Evolutionary conservation across 2,797 vertebrate genomes (phyloP).

Genomic region (Anomalospiza imberbis): DNA sequence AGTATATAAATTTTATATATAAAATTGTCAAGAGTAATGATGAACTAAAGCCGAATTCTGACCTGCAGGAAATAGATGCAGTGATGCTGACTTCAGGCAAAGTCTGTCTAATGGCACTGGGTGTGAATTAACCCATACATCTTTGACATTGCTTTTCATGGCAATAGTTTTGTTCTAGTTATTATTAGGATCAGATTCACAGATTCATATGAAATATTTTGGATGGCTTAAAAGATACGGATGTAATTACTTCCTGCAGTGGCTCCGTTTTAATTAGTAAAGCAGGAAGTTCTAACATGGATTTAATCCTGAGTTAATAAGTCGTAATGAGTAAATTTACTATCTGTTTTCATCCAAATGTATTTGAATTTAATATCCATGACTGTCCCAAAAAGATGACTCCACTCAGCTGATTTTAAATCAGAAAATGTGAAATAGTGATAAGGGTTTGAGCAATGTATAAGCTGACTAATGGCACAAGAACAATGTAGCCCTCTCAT

Average conservation of each 20-base stretch:
- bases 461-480: not conserved
- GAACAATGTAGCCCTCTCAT: not conserved
- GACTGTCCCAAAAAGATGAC: not conserved
- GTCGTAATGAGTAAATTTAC: not conserved
- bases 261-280: not conserved
- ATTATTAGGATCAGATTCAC: not conserved
- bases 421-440: not conserved
- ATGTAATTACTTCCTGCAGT: not conserved
- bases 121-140: not conserved
- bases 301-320: not conserved
- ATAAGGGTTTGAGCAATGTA: not conserved
- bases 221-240: not conserved
- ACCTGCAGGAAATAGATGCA: not conserved
- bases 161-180: not conserved
- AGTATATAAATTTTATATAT: too few relatives aligned
- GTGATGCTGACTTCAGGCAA: not conserved
- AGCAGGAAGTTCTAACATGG: not conserved
- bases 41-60: not conserved
- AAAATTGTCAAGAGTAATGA: not conserved
- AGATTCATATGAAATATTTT: not conserved
- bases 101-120: not conserved
- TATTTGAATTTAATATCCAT: not conserved
- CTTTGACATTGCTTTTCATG: not conserved
- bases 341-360: not conserved
- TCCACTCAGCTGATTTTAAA: not conserved